Conservation (phyloP, 2,113 vertebrate species). For the Hyla sarda region DNA sequence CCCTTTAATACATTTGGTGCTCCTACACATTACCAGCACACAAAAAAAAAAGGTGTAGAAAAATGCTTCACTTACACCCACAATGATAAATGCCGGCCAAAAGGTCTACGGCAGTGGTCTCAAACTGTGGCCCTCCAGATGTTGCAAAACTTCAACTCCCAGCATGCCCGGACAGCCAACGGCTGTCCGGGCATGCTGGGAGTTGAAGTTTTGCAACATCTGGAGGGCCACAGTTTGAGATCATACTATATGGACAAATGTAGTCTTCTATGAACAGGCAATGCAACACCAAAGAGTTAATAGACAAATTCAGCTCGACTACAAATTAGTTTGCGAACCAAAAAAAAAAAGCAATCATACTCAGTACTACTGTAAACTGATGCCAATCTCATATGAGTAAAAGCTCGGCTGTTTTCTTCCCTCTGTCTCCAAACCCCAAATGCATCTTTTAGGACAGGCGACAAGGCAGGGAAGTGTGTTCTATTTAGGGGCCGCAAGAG, state of each 20-base stretch:
- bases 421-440: constrained; percentile 53
- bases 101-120: too few relatives aligned
- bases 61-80: too few relatives aligned
- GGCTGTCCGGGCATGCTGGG: too few relatives aligned
- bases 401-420: not conserved
- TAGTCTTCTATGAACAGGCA: not conserved
- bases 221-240: too few relatives aligned
- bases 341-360: constrained; percentile 18
- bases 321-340: constrained; percentile 6
- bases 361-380: constrained; percentile 29
- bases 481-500: constrained; percentile 56
- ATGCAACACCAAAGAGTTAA: not conserved
- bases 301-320: not conserved
- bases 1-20: too few relatives aligned
- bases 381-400: constrained; percentile 34
- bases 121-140: too few relatives aligned
- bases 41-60: too few relatives aligned
- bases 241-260: not conserved
- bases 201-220: too few relatives aligned
- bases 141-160: too few relatives aligned
- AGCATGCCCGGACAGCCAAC: too few relatives aligned
- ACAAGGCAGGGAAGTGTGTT: constrained; percentile 55
- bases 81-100: too few relatives aligned
- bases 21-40: too few relatives aligned
- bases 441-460: constrained; percentile 53